Evolutionary conservation across 2,797 vertebrate species (phyloP), one percentile per base, ranked within the genome.

Genomic region (Xyrichtys novacula): DNA sequence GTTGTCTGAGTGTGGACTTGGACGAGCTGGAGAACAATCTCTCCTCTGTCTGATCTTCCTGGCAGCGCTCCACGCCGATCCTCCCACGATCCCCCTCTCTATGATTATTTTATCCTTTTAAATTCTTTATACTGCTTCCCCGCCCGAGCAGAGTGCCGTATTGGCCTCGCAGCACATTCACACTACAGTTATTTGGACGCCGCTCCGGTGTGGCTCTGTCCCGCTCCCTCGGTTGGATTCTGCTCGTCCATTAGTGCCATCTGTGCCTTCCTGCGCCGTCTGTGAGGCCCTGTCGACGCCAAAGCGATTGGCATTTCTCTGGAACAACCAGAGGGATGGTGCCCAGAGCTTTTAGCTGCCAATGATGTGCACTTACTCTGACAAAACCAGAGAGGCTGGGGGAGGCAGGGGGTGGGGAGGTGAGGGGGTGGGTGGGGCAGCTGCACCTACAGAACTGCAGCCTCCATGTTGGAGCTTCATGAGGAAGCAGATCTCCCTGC

Each of bases 211-310:
- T 95, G 94, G 95, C 93, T 91, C 94, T 94, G 95, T 94, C 94
- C 90, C 83, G 87, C 93, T 95, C 95, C 94, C 95, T 96, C 96
- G 93, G 93, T 97, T 98, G 97, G 95, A 98, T 96, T 95, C 95
- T 94, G 95, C 97, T 96, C 96, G 95, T 98, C 97, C 97, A 98
- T 98, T 98, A 97, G 96, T 93, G 94, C 98, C 98, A 99, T 99
- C 97, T 99, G 97, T 96, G 97, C 96, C 94, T 95, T 92, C 85
- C 93, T 94, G 93, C 93, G 94, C 96, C 96, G 96, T 99, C 97
- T 99, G 98, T 95, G 96, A 96, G 91, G 80, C 91, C 93, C 91
- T 89, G 89, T 86, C 86, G 78, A 90, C 92, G 96, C 97, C 96
- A 98, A 96, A 93, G 96, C 95, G 93, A 95, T 95, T 98, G 96